Base-by-base conservation (phyloP, 2,888 invertebrate genomes). In the Anthrax anthrax region DNA sequence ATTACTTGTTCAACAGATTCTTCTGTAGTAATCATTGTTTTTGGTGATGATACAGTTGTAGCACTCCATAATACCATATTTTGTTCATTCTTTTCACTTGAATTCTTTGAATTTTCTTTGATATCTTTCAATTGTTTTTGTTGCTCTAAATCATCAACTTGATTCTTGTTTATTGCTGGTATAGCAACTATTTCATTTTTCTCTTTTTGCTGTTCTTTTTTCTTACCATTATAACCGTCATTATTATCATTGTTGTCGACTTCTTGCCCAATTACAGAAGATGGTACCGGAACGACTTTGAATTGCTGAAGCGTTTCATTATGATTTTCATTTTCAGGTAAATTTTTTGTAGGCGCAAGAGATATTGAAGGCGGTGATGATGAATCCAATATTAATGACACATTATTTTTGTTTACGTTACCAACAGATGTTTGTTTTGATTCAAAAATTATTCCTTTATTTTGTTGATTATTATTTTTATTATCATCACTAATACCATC, bases 111-210 rank as follows among this genome's bases (percentile, higher is more conserved):
- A 13, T 12, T 36, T 13, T 39, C 18, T 32, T 29, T 17, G n/a
- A n/a, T n/a, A 9, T 27, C n/a, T 5, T 29, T 39, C 6, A 18
- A 10, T 1, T 16, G 18, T 34, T 4, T 16, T 6, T 10, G 14
- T 14, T 4, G 36, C 14, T 47, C 37, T 14, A 46, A 41, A 42
- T 48, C 47, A 10, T 54, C 53, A 8, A 56, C 56, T 42, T 55
- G 49, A 32, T 53, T 57, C 44, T 55, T 54, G 18, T 58, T 54
- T 43, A 58, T 50, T 14, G 55, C 45, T 39, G 54, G 52, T 8
- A 49, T 45, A 29, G 48, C 44, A 6, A 8, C 23, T 23, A 23
- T 23, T 32, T 32, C 13, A 12, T 54, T 3, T 32, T 2, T 32
- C 12, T 32, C 29, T 23, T 23, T 23, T 32, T 32, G 12, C 12